Evolutionary conservation across 2,113 vertebrate species (phyloP), one percentile per base, ranked within the genome.

Genomic region (Phaethon lepturus): DNA sequence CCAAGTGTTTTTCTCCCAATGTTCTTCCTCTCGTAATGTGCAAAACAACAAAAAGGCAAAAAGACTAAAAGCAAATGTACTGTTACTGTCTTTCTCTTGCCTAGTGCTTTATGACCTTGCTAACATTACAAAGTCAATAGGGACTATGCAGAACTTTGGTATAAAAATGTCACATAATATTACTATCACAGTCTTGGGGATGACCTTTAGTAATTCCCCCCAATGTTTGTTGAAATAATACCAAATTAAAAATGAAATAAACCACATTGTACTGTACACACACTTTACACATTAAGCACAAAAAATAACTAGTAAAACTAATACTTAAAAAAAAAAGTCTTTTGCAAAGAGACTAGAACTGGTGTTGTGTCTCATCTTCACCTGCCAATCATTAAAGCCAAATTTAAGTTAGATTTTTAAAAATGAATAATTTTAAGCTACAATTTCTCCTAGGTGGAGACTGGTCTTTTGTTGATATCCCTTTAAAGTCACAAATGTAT

Each of bases 21-120:
- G 95, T 93, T 98, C 97, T 97, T 97, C 97, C 98, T 98, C 97
- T 98, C 98, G 97, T 97, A 98, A 99, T 99, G 99, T 99, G 99
- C 99, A 99, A 99, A 99, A 97, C 94, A 98, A 99, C 98, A 99
- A 98, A 99, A 99, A 98, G 98, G 98, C 97, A 98, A 99, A 99
- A 98, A 98, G 97, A 98, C 97, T 94, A 98, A 98, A 98, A 97
- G 95, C 97, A 98, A 98, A 98, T 97, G 98, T 97, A 97, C 91
- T 75, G 80, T 88, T 98, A 96, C 94, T 97, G 97, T 98, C 95
- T 98, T 98, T 96, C 97, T 97, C 96, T 98, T 97, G 98, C 97
- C 98, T 98, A 98, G 98, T 99, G 98, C 98, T 99, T 98, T 97
- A 97, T 97, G 98, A 98, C 98, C 96, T 98, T 95, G 96, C 93